Evolutionary conservation across 2,113 vertebrate species (phyloP).

Genomic region (Salvelinus fontinalis): DNA sequence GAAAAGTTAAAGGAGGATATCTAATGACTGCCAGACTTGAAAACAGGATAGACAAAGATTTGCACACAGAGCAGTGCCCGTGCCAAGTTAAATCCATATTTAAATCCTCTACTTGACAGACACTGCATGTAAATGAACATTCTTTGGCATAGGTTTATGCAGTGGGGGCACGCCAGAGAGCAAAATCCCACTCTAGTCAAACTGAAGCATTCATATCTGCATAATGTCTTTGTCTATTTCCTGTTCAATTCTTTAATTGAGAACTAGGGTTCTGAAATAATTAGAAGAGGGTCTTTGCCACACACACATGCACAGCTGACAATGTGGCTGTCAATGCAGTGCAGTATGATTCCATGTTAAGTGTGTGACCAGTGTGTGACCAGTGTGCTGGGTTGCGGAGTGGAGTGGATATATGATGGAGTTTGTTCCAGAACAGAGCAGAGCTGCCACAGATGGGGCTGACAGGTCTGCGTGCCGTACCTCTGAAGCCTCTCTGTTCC

Average conservation of each 20-base stretch:
- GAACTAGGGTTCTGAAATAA: background rate
- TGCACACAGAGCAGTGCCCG: conserved; percentile 50
- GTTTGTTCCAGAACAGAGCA: conserved; percentile 1
- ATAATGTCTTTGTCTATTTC: conserved; percentile 10
- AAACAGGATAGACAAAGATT: conserved; percentile 63
- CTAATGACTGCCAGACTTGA: conserved; percentile 62
- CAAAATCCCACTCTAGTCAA: conserved; percentile 43
- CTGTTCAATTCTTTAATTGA: conserved; percentile 3
- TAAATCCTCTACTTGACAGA: conserved; percentile 64
- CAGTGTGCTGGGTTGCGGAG: background rate
- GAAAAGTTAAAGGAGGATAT: conserved; percentile 53
- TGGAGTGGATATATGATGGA: background rate
- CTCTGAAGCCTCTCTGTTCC: background rate
- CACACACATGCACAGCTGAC: too few species aligned
- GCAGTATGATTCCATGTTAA: background rate
- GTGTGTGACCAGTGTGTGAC: background rate
- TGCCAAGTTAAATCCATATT: conserved; percentile 71
- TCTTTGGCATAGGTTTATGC: conserved; percentile 65
- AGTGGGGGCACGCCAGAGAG: conserved; percentile 39
- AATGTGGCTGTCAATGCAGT: background rate
- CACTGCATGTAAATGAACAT: conserved; percentile 67
- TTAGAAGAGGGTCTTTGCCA: too few species aligned
- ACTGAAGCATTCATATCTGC: conserved; percentile 5
- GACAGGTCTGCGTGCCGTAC: background rate
- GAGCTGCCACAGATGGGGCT: conserved; percentile 2